Evolutionary conservation across 2,888 invertebrate genomes (phyloP).

Genomic region (Brassicogethes aeneus): DNA sequence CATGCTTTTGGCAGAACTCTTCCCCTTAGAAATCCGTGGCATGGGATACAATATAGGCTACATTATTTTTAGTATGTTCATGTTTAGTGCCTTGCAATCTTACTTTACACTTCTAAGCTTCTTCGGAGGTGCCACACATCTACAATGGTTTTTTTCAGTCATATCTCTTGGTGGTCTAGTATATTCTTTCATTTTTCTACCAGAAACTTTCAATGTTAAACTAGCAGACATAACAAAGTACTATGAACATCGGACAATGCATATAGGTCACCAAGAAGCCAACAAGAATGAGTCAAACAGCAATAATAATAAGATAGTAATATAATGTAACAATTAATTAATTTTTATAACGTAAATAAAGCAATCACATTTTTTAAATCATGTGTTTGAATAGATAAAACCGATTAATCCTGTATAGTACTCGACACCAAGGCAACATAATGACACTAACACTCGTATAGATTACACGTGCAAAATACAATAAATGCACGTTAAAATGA

Average conservation of each 20-base stretch:
- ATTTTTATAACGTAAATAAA: too few species aligned
- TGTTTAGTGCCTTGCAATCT: slow-evolving; percentile 49
- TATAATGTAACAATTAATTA: too few species aligned
- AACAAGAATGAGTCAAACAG: slow-evolving; percentile 3
- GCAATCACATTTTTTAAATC: too few species aligned
- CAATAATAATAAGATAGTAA: too few species aligned
- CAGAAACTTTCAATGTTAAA: slow-evolving; percentile 43
- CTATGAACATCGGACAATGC: slow-evolving; percentile 37
- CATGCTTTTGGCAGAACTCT: slow-evolving; percentile 54
- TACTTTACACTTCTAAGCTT: slow-evolving; percentile 36
- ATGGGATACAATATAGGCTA: slow-evolving; percentile 46
- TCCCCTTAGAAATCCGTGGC: slow-evolving; percentile 51
- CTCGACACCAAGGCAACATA: too few species aligned
- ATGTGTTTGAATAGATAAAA: too few species aligned
- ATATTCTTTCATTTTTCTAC: slow-evolving; percentile 41
- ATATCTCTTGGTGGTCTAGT: slow-evolving; percentile 39
- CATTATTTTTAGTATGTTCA: slow-evolving; percentile 46
- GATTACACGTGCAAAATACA: too few species aligned
- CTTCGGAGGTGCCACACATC: slow-evolving; percentile 42
- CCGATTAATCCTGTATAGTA: too few species aligned
- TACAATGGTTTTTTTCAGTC: slow-evolving; percentile 48
- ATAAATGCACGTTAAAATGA: too few species aligned
- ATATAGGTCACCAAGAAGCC: slow-evolving; percentile 22
- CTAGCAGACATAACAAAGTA: slow-evolving; percentile 43
- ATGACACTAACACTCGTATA: too few species aligned